Evolutionary conservation across 2,113 vertebrate genomes (phyloP), one percentile per base, ranked within the genome.

Genomic region (Hippoglossus stenolepis): DNA sequence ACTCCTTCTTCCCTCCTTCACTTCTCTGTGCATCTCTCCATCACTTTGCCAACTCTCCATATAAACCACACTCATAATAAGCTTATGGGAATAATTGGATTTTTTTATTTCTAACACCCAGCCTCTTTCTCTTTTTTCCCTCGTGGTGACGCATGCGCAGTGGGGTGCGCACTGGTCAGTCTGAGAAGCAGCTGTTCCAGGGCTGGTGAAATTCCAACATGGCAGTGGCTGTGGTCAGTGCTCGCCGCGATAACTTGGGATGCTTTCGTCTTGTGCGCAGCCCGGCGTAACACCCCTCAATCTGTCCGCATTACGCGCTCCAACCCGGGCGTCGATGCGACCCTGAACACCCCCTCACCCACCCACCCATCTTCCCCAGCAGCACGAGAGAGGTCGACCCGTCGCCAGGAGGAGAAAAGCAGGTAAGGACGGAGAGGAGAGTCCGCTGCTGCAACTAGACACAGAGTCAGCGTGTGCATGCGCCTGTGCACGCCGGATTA

Each of bases 201-300:
- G 95, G 95, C 96, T 96, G 91, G 83, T 95, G 96, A 96, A 96
- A 98, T 97, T 97, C 96, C 97, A 97, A 97, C 97, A 98, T 98
- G 97, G 97, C 96, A 97, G 96, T 96, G 95, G 95, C 95, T 95
- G 96, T 94, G 96, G 96, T 96, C 96, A 95, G 96, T 95, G 96
- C 95, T 95, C 95, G 94, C 95, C 95, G 95, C 95, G 94, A 92
- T 94, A 94, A 96, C 96, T 97, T 95, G 96, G 96, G 96, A 96
- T 96, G 96, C 93, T 96, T 96, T 95, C 95, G 95, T 95, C 96
- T 94, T 95, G 88, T 91, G 89, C 95, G 94, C 95, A 94, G 79
- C 95, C 95, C 94, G 95, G 92, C 95, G 95, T 96, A 94, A 96
- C 47, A 51, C 47, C 47, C 47, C 5, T 51, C 47, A 1, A 17